phyloP scores from a whole-genome alignment of 2,888 invertebrate species.

The Lasioglossum zephyrum region DNA sequence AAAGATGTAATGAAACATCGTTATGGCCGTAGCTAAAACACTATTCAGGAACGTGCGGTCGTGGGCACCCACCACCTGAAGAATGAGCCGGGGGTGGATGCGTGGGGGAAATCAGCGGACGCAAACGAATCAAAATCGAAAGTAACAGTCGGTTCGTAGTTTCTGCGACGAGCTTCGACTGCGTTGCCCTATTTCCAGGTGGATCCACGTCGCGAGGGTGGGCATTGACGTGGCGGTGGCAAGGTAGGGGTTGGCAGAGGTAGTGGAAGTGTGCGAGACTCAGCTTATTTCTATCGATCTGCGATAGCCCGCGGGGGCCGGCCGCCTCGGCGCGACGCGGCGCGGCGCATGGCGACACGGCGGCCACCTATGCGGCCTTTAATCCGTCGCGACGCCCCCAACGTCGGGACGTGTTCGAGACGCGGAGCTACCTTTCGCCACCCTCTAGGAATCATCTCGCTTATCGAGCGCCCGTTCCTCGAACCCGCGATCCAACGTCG shows the following conservation, averaged over 20 bases:
- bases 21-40: not conserved
- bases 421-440: conserved; percentile 22
- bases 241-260: conserved; percentile 28
- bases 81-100: not conserved
- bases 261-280: conserved; percentile 70
- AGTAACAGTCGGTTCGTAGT: not conserved
- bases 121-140: conserved; percentile 15
- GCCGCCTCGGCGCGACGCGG: conserved; percentile 46
- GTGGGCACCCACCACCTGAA: not conserved
- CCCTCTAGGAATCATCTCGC: not conserved
- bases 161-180: conserved; percentile 28
- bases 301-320: conserved; percentile 72
- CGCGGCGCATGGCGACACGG: conserved; percentile 78
- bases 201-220: conserved; percentile 8
- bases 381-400: conserved; percentile 79
- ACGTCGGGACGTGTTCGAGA: conserved; percentile 66
- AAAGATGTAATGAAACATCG: too few species aligned
- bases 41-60: not conserved
- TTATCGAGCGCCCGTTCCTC: not conserved
- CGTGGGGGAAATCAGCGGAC: not conserved
- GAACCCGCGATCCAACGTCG: not conserved
- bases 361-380: conserved; percentile 76
- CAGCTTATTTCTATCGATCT: conserved; percentile 80
- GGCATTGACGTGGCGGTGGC: not conserved
- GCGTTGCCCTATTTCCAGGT: conserved; percentile 47